Evolutionary conservation across 2,797 vertebrate species (phyloP).

Genomic region (Pantherophis alleghaniensis): DNA sequence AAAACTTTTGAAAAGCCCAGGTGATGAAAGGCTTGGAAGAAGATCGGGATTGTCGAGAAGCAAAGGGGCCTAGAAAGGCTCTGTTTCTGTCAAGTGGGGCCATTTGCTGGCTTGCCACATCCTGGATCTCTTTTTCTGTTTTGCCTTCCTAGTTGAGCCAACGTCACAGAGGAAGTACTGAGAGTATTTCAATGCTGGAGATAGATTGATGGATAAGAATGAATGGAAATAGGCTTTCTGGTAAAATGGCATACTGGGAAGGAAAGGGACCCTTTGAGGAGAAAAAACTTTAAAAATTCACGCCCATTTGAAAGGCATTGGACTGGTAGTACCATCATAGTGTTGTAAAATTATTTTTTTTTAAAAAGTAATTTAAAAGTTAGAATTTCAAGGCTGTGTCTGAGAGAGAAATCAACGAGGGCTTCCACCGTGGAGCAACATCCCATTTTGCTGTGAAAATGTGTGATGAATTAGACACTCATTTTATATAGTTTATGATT

Average conservation of each 20-base stretch:
- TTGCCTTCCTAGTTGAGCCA: neutral
- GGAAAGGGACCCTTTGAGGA: neutral
- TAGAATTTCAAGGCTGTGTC: neutral
- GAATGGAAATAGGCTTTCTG: neutral
- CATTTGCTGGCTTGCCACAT: neutral
- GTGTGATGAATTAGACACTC: neutral
- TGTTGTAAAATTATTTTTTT: neutral
- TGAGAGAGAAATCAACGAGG: neutral
- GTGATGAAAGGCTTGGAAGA: neutral
- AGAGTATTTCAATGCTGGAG: neutral
- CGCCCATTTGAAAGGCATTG: neutral
- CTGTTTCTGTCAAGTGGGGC: neutral
- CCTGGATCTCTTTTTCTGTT: neutral
- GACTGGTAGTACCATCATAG: neutral
- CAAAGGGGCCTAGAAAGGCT: neutral
- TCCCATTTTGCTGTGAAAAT: neutral
- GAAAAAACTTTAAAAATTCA: neutral
- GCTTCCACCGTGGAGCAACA: no score
- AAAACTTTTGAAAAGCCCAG: neutral
- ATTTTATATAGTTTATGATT: neutral
- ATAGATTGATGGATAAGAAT: neutral
- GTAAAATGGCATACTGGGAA: neutral
- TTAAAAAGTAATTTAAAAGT: neutral
- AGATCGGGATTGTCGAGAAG: neutral
- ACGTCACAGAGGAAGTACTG: no score